Evolutionary conservation across 2,797 vertebrate species (phyloP), one percentile per base, ranked within the genome.

Genomic region (Malurus splendens): DNA sequence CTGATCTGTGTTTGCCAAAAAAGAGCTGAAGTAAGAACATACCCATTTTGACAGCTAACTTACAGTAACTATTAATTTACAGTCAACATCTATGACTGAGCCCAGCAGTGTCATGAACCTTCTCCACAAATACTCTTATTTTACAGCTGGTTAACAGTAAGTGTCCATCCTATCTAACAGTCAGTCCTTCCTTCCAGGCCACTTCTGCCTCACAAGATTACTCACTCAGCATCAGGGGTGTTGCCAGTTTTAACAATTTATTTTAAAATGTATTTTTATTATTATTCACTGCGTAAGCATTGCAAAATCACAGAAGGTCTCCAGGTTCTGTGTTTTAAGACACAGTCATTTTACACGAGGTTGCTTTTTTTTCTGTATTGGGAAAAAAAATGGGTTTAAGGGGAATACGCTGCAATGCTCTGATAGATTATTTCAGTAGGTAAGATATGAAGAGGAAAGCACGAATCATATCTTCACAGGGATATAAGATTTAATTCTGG

Each of bases 161-260:
- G n/a, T 72, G 23, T 51, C 51, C 59, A 68, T 68, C 66, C 36
- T 72, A 75, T 62, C 47, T 45, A 73, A 44, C 14, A 62, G 33
- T 50, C 72, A 51, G 68, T 87, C 71, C 74, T 91, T 68, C 71
- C 66, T 86, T 66, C n/a, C 66, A 55, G 77, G 66, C 56, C 47
- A 57, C 65, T 86, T 52, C 42, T 81, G 65, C 32, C 6, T 3
- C 1, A 11, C 28, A 61, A 66, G 36, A n/a, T 86, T 51, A 92
- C 70, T 89, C 65, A 80, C 18, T 56, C 41, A 0, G 2, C 70
- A 81, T 67, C 0, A 0, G n/a, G 78, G 59, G 78, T 72, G 15
- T 88, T 94, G 48, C 71, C 86, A 88, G 51, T 20, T 1, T 0
- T 33, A 82, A 57, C 51, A 81, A 66, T 77, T 87, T 86, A 83